Evolutionary conservation across 2,888 invertebrate species (phyloP).

Genomic region (Siphlonurus alternatus): DNA sequence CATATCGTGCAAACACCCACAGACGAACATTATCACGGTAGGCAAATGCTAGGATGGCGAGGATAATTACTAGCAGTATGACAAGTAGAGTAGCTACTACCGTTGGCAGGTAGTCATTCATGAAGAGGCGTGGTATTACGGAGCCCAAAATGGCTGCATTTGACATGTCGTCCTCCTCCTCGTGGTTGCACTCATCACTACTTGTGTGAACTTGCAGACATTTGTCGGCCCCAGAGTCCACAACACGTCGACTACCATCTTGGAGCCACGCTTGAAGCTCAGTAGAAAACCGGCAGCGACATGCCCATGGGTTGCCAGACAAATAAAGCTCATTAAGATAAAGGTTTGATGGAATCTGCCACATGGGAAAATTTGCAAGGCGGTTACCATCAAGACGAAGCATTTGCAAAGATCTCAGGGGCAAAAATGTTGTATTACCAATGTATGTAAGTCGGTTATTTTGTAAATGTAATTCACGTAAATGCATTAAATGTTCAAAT

Average conservation of each 20-base stretch:
- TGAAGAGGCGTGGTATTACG: constrained; percentile 20
- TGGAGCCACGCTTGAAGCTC: constrained; percentile 61
- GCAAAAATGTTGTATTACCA: constrained; percentile 51
- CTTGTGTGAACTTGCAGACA: background rate
- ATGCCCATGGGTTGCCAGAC: constrained; percentile 62
- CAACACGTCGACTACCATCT: constrained; percentile 60
- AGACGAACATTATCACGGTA: constrained; percentile 66
- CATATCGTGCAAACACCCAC: constrained; percentile 68
- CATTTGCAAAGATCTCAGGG: constrained; percentile 44
- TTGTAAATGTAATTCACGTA: constrained; percentile 55
- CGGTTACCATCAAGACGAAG: constrained; percentile 56
- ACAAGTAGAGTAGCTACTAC: constrained; percentile 50
- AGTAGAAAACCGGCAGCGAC: constrained; percentile 64
- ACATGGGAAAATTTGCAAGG: constrained; percentile 48
- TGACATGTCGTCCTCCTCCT: background rate
- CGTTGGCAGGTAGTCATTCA: constrained; percentile 60
- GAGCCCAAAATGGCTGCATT: constrained; percentile 7
- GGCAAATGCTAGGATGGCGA: constrained; percentile 45
- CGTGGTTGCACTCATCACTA: background rate
- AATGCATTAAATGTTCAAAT: constrained; percentile 57
- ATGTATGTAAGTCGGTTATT: constrained; percentile 52
- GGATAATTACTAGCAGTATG: constrained; percentile 46
- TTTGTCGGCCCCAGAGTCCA: constrained; percentile 41
- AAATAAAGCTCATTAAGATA: constrained; percentile 45
- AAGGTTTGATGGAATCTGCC: constrained; percentile 39